Base-by-base conservation (phyloP, 2,113 vertebrate genomes). In the Catharus bicknelli region DNA sequence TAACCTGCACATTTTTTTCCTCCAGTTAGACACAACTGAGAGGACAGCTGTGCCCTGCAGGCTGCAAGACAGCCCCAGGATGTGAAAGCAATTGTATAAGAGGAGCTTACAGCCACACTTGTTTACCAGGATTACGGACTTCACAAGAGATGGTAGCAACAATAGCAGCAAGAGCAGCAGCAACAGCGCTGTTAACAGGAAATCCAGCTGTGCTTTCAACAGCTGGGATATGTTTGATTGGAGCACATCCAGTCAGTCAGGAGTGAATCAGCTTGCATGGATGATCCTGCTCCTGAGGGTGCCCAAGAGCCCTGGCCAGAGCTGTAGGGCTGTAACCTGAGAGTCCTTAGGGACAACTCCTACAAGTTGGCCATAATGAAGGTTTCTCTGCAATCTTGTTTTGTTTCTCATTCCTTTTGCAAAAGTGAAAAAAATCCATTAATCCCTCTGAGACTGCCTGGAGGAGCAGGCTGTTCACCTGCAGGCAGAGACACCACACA, bases 281-380 rank as follows among this genome's bases (percentile, higher is more conserved):
- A 57, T 40, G 18, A 55, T 30, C 5, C 3, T 1, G 2, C 10
- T 86, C 18, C n/a, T 58, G 9, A 6, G 3, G 8, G 1, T 21
- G 26, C 4, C 7, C 25, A 47, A 16, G 11, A 55, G 23, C 25
- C 4, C 16, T 62, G 14, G 30, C 8, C 29, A 64, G 36, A 57
- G 18, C 4, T 69, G 6, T 8, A 63, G 12, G 10, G 10, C 4
- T 74, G 47, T 9, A 3, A n/a, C 13, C n/a, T 14, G 3, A 10
- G 2, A 0, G 36, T 55, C 25, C 16, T 61, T 4, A 1, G 10
- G 22, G 18, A 68, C 19, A 42, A 5, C 13, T 21, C 11, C 12
- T 19, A 13, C 9, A 58, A 15, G 29, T 0, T 2, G 50, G 22
- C 42, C 2, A 1, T 38, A 25, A 57, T 34, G 47, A 66, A 38